Evolutionary conservation across 2,113 vertebrate genomes (phyloP).

Genomic region (Myrmecobius fasciatus): DNA sequence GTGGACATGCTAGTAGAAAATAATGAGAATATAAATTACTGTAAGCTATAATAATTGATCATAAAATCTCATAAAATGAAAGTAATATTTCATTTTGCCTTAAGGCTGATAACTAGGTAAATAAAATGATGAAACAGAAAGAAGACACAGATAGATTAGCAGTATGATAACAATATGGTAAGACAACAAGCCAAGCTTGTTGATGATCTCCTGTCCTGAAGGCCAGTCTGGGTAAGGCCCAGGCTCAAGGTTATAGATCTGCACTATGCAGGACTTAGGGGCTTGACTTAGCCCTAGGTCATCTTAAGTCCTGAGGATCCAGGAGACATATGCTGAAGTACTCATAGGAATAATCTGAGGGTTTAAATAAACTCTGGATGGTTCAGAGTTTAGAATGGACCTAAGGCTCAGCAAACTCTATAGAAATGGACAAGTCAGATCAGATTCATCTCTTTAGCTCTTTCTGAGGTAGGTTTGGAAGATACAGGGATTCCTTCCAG

Average conservation of each 20-base stretch:
- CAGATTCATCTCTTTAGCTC: not conserved
- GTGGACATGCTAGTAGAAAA: slow-evolving; percentile 25
- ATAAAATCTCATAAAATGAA: slow-evolving; percentile 47
- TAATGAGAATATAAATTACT: slow-evolving; percentile 18
- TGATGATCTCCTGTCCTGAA: not conserved
- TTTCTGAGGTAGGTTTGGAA: not conserved
- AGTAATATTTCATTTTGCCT: slow-evolving; percentile 40
- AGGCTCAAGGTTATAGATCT: not conserved
- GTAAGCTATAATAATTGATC: not conserved
- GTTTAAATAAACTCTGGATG: not conserved
- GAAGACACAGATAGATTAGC: slow-evolving; percentile 31
- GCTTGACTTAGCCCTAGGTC: not conserved
- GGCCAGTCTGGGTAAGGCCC: not conserved
- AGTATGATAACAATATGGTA: not conserved
- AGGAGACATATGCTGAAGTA: not conserved
- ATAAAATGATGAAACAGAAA: slow-evolving; percentile 47
- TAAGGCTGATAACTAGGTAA: slow-evolving; percentile 24
- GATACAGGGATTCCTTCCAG: not conserved
- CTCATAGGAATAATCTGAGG: not conserved
- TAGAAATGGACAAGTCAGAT: not conserved
- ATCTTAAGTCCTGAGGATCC: not conserved
- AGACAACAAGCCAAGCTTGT: not conserved
- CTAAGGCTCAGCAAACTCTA: not conserved
- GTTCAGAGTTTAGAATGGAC: not conserved
- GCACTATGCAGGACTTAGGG: not conserved